Percentiles rank a stretch among this genome's conserved stretches.
These are phyloP conservation scores for Opisthocomus hoazin DNA, from an alignment of 2,113 vertebrate genomes.

Conservation along the genomic window DNA sequence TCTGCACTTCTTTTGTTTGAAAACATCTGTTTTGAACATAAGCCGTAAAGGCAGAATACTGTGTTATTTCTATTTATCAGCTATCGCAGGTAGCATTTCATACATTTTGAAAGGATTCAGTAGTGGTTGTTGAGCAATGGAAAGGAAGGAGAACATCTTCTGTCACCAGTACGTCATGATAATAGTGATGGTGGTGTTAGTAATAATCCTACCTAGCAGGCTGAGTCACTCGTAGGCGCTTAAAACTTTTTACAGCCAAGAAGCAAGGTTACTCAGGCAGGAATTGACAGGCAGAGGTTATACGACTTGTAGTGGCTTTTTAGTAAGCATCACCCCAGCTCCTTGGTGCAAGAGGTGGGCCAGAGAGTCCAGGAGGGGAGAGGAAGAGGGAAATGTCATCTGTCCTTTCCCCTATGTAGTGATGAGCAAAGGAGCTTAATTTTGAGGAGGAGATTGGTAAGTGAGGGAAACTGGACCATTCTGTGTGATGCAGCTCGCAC, in stretches of 20 bases:
- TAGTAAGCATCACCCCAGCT: neutral
- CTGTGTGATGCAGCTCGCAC: neutral
- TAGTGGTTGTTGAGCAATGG: neutral
- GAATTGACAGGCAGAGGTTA: conserved; percentile 24
- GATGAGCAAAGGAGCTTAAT: neutral
- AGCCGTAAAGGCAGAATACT: neutral
- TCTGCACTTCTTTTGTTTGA: neutral
- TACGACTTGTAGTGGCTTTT: neutral
- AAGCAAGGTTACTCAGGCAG: conserved; percentile 52
- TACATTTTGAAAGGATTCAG: neutral
- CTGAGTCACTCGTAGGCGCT: conserved; percentile 61
- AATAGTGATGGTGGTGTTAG: neutral
- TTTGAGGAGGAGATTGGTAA: neutral
- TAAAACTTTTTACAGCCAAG: conserved; percentile 39
- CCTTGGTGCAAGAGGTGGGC: neutral
- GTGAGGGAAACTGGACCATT: neutral
- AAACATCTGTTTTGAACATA: neutral
- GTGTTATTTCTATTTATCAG: neutral
- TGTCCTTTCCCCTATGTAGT: neutral
- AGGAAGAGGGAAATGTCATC: neutral
- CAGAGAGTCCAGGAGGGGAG: neutral
- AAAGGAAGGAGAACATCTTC: conserved; percentile 2
- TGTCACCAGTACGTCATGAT: conserved; percentile 41
- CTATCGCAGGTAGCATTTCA: neutral
- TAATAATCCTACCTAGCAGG: conserved; percentile 41